Conservation (phyloP, 2,888 invertebrate species). For the Diarsia dahlii region DNA sequence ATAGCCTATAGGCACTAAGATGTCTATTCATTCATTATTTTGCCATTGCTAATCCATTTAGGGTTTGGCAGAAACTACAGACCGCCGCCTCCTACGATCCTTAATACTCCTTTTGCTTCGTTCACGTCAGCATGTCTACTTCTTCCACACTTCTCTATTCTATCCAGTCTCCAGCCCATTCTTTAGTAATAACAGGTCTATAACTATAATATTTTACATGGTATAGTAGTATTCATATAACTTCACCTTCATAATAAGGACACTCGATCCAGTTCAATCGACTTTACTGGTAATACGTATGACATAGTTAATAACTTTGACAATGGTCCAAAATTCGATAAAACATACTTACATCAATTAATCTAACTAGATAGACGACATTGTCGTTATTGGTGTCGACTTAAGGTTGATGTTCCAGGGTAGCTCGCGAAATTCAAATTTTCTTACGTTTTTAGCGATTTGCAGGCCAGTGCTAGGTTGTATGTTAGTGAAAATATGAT, state of each 20-base stretch:
- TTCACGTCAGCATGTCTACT: neutral
- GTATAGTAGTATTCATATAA: neutral
- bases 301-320: neutral
- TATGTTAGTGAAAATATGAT: too few relatives aligned
- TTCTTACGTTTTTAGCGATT: too few relatives aligned
- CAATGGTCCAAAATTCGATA: slow-evolving; percentile 33
- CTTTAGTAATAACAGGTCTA: neutral
- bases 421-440: too few relatives aligned
- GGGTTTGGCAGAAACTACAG: too few relatives aligned
- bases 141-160: neutral
- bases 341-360: slow-evolving; percentile 22
- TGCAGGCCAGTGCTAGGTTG: too few relatives aligned
- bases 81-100: too few relatives aligned
- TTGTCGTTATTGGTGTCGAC: slow-evolving; percentile 35
- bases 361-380: slow-evolving; percentile 7
- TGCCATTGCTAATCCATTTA: too few relatives aligned
- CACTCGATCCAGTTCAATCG: slow-evolving; percentile 5
- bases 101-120: too few relatives aligned
- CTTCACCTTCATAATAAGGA: neutral
- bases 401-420: too few relatives aligned
- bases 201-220: neutral
- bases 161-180: neutral
- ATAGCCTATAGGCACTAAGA: neutral
- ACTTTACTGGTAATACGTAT: neutral
- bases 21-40: neutral